Conservation (phyloP, 2,888 invertebrate genomes). For the Lepidocyrtoides sp. region DNA sequence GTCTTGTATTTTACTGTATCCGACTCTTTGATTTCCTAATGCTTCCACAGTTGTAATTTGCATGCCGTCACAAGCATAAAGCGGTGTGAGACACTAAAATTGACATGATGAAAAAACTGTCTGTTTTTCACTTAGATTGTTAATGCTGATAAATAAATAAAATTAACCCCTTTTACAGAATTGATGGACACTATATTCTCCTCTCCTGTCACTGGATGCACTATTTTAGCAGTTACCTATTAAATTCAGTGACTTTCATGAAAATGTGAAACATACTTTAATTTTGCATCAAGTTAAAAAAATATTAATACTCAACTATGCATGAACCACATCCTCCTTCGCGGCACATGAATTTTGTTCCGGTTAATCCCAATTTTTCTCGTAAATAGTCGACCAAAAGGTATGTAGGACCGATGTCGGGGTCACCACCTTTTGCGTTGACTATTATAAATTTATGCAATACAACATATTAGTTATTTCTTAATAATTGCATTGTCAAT, state of each 20-base stretch:
- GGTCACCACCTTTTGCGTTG: neutral
- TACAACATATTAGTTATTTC: no score
- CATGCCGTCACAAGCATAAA: slow-evolving; percentile 90
- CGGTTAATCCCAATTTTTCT: slow-evolving; percentile 19
- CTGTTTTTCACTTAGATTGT: no score
- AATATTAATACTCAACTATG: no score
- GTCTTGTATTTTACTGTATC: slow-evolving; percentile 91
- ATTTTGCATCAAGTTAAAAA: no score
- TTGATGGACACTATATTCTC: neutral
- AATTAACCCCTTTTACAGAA: slow-evolving; percentile 26
- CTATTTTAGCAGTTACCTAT: neutral
- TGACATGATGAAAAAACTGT: no score
- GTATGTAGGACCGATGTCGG: neutral
- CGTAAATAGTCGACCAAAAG: neutral
- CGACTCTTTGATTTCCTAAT: slow-evolving; percentile 89
- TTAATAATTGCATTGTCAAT: no score
- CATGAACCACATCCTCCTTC: slow-evolving; percentile 90
- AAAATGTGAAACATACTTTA: no score
- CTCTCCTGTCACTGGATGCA: slow-evolving; percentile 27
- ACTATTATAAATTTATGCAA: no score
- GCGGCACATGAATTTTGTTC: slow-evolving; percentile 86
- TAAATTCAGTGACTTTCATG: no score
- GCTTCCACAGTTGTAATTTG: slow-evolving; percentile 92
- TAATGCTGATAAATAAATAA: no score
- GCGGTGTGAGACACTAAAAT: slow-evolving; percentile 90